Percentiles rank a stretch among this genome's conserved stretches.
phyloP scores from a whole-genome alignment of 2,797 vertebrate genomes.

The Bothrops alternatus region DNA sequence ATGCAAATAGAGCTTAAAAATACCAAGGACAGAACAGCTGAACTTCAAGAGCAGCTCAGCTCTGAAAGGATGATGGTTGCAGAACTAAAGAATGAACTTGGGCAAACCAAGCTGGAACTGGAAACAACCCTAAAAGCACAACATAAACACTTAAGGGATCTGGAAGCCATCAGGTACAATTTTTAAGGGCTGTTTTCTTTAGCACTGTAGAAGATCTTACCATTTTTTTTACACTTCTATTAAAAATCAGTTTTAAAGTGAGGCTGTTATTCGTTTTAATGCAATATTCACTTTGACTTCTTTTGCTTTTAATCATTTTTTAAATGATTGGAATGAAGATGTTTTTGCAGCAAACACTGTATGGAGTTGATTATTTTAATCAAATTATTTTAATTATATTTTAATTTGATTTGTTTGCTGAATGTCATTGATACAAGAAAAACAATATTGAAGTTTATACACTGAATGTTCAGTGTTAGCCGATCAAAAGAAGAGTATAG shows the following conservation, averaged over 20 bases:
- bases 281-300: background rate
- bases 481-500: too few species aligned
- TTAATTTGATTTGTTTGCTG: background rate
- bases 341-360: background rate
- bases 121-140: constrained; percentile 86
- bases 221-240: background rate
- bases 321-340: background rate
- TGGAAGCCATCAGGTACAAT: constrained; percentile 85
- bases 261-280: background rate
- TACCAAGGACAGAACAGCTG: constrained; percentile 66
- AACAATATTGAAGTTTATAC: background rate
- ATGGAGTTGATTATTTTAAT: constrained; percentile 1
- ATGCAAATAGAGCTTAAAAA: constrained; percentile 70
- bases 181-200: constrained; percentile 11
- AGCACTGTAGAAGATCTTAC: background rate
- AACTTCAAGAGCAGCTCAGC: constrained; percentile 70
- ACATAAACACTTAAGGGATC: constrained; percentile 88
- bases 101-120: constrained; percentile 86
- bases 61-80: constrained; percentile 72
- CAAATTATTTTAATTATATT: constrained; percentile 4
- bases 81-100: constrained; percentile 85
- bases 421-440: background rate
- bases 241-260: constrained; percentile 4
- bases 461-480: background rate
- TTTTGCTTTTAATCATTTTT: background rate